These are phyloP conservation scores for Zygothrica quintamaculata DNA, from an alignment of 2,888 invertebrate species.

Conservation along the genomic window DNA sequence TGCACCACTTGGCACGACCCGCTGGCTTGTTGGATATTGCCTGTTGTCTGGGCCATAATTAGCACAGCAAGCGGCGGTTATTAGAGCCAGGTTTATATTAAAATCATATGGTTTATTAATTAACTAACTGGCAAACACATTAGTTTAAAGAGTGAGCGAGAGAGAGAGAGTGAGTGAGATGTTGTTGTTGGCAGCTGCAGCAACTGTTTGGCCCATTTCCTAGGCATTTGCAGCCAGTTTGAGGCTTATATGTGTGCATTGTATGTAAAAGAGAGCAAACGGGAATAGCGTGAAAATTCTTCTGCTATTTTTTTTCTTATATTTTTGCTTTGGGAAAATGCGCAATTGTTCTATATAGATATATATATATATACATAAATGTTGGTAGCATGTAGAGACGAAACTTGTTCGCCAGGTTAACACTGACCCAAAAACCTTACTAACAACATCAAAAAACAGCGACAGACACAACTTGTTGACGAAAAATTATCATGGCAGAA, in stretches of 20 bases:
- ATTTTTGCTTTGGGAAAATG: conserved; percentile 66
- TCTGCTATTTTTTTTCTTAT: too few relatives aligned
- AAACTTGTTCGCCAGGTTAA: conserved; percentile 62
- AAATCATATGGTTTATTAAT: conserved; percentile 25
- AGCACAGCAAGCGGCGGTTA: conserved; percentile 46
- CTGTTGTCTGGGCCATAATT: conserved; percentile 36
- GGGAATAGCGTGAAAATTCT: conserved; percentile 36
- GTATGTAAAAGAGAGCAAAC: conserved; percentile 44
- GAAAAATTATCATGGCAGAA: conserved; percentile 63
- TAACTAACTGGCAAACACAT: conserved; percentile 65
- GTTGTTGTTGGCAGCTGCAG: conserved; percentile 18
- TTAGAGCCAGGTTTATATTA: conserved; percentile 51
- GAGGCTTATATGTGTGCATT: conserved; percentile 47
- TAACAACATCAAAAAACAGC: conserved; percentile 20
- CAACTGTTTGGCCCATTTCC: conserved; percentile 57
- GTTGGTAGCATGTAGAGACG: too few relatives aligned
- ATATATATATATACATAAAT: too few relatives aligned
- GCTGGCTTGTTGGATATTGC: conserved; percentile 6
- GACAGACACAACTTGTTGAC: conserved; percentile 30
- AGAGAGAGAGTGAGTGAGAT: too few relatives aligned
- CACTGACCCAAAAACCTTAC: conserved; percentile 66
- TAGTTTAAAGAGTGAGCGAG: too few relatives aligned
- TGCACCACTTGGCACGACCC: conserved; percentile 22
- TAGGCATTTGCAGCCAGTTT: conserved; percentile 24
- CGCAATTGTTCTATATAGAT: conserved; percentile 64